Conservation (phyloP, 1,140 invertebrate genomes). For the Drosophila chauvacae region DNA sequence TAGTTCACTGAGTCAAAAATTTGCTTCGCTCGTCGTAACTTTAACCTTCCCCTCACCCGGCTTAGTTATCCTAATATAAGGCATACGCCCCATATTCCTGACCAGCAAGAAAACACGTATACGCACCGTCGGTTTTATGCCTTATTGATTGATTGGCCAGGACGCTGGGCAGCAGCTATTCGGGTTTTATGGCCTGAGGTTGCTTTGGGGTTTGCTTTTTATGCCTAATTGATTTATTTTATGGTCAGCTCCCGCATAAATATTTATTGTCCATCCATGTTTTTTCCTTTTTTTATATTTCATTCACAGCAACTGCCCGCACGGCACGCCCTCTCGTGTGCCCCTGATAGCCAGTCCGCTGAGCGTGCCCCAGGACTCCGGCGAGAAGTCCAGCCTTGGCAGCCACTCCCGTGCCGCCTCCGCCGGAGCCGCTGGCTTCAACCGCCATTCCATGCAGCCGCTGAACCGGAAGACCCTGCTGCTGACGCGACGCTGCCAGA, state of each 20-base stretch:
- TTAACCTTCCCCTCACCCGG: neutral
- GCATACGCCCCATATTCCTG: conserved; percentile 39
- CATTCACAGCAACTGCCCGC: conserved; percentile 85
- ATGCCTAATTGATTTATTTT: conserved; percentile 77
- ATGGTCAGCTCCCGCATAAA: conserved; percentile 57
- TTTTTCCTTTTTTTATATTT: conserved; percentile 5
- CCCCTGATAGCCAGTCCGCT: conserved; percentile 87
- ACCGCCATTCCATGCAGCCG: conserved; percentile 73
- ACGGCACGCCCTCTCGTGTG: conserved; percentile 90
- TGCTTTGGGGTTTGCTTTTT: conserved; percentile 47
- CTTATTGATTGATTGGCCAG: conserved; percentile 71
- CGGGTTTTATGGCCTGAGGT: conserved; percentile 43
- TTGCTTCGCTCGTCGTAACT: neutral
- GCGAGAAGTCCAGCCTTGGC: conserved; percentile 37
- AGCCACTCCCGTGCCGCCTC: conserved; percentile 58
- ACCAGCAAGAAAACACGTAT: conserved; percentile 11
- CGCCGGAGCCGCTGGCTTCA: conserved; percentile 45
- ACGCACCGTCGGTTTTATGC: conserved; percentile 44
- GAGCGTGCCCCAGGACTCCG: conserved; percentile 63
- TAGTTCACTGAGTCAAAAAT: neutral
- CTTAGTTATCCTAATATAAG: conserved; percentile 8
- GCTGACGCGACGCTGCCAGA: conserved; percentile 67
- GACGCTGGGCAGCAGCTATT: conserved; percentile 23
- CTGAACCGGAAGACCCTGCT: conserved; percentile 72
- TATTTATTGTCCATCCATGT: conserved; percentile 55